These are phyloP conservation scores for Gonatopus flavifemur DNA, from an alignment of 1,140 invertebrate species.

Conservation along the genomic window DNA sequence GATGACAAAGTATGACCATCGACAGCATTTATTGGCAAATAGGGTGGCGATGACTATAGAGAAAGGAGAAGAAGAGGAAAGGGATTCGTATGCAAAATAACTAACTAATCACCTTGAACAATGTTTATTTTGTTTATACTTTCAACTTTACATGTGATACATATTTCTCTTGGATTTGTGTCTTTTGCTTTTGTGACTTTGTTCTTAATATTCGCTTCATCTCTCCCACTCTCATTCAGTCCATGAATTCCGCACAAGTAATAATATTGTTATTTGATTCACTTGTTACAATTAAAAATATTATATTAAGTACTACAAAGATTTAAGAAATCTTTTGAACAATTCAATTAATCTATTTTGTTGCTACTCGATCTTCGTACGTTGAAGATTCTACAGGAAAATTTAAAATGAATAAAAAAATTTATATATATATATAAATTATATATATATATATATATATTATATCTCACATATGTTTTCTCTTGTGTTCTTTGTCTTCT, in stretches of 20 bases:
- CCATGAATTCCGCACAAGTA: constrained; percentile 32
- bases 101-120: constrained; percentile 50
- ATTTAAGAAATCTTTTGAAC: constrained; percentile 20
- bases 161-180: no score
- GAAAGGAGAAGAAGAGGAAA: constrained; percentile 30
- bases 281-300: constrained; percentile 29
- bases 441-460: no score
- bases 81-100: constrained; percentile 45
- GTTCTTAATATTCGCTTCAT: constrained; percentile 35
- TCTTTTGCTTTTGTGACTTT: no score
- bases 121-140: constrained; percentile 47
- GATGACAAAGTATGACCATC: constrained; percentile 12
- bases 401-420: no score
- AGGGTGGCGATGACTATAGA: constrained; percentile 20
- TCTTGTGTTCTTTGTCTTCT: no score
- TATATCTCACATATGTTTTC: no score
- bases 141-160: constrained; percentile 51
- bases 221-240: constrained; percentile 49
- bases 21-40: constrained; percentile 18
- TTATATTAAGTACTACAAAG: constrained; percentile 22
- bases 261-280: constrained; percentile 14
- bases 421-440: no score
- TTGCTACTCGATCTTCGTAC: no score
- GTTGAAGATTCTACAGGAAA: no score
- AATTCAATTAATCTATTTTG: constrained; percentile 16